Evolutionary conservation across 2,113 vertebrate species (phyloP).

Genomic region (Macquaria ambigua): DNA sequence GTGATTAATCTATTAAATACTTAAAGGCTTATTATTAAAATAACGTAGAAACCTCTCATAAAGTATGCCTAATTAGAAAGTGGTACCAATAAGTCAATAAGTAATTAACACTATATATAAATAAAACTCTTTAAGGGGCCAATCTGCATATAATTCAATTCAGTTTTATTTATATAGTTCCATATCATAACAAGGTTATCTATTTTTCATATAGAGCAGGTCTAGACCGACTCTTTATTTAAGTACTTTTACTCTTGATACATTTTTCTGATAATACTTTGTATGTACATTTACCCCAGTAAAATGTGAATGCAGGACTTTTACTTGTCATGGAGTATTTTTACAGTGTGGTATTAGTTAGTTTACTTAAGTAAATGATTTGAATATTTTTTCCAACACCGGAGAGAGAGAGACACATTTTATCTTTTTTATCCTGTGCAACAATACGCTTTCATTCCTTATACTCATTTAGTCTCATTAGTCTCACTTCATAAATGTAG

Average conservation of each 20-base stretch:
- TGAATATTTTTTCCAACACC: background rate
- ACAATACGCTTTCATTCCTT: background rate
- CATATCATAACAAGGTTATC: too few species aligned
- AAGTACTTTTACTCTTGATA: constrained; percentile 1
- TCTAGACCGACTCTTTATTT: too few species aligned
- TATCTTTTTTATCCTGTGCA: background rate
- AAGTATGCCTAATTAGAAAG: background rate
- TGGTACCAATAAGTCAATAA: too few species aligned
- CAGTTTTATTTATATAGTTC: too few species aligned
- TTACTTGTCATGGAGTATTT: background rate
- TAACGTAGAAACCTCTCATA: background rate
- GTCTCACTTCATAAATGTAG: background rate
- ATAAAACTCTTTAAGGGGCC: background rate
- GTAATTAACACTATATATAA: background rate
- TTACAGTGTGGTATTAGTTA: background rate
- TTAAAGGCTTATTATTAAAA: background rate
- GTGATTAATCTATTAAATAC: background rate
- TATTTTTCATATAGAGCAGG: too few species aligned
- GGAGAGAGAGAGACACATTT: too few species aligned
- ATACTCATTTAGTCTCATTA: too few species aligned
- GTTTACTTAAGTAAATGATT: background rate
- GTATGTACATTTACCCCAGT: background rate
- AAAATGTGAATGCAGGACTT: background rate
- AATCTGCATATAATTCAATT: background rate
- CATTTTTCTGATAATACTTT: background rate